Conservation (phyloP, 2,113 vertebrate species). For the Rana temporaria region DNA sequence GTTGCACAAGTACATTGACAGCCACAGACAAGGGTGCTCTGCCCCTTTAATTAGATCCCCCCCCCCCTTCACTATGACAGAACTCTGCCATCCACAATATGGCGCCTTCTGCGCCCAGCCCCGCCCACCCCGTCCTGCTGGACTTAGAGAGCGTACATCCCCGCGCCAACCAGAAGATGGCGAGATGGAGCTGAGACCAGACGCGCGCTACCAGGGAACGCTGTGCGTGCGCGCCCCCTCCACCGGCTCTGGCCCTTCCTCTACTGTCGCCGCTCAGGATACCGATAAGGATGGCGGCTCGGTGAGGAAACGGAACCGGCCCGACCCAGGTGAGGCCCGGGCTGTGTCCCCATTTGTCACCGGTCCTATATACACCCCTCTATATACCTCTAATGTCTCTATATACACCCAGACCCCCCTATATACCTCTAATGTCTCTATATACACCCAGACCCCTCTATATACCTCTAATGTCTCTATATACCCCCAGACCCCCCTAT, state of each 20-base stretch:
- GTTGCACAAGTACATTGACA: no score
- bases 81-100: conserved; percentile 10
- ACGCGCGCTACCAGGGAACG: background rate
- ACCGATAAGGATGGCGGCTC: conserved; percentile 35
- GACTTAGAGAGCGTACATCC: no score
- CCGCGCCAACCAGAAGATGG: background rate
- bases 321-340: background rate
- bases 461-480: background rate
- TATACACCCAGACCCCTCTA: background rate
- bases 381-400: background rate
- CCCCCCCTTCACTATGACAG: no score
- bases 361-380: background rate
- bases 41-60: no score
- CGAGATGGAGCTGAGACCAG: no score
- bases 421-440: background rate
- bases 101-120: background rate
- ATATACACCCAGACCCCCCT: background rate
- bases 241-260: background rate
- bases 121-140: background rate
- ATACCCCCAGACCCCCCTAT: background rate
- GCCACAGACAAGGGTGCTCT: no score
- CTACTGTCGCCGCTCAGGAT: conserved; percentile 30
- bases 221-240: conserved; percentile 3
- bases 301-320: conserved; percentile 26
- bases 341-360: background rate